phyloP scores from a whole-genome alignment of 2,797 vertebrate genomes.

The Tragelaphus eurycerus region DNA sequence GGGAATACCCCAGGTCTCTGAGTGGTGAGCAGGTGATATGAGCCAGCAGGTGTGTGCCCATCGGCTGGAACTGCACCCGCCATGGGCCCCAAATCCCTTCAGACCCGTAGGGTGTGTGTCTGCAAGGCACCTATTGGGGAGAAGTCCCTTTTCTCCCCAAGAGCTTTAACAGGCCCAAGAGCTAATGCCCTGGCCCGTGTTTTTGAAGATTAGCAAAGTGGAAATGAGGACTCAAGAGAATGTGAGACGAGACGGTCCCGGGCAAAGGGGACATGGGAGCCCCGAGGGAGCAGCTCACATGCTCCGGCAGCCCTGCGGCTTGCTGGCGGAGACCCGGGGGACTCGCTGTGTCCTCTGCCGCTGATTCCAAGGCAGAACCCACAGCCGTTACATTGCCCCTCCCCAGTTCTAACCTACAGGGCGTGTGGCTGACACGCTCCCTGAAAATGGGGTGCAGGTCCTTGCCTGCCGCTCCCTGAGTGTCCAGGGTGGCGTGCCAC shows the following conservation, averaged over 20 bases:
- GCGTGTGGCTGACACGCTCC: background rate
- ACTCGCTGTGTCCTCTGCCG: fast-evolving
- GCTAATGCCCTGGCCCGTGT: background rate
- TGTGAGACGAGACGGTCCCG: background rate
- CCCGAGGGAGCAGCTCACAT: background rate
- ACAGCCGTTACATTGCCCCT: background rate
- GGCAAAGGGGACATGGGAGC: background rate
- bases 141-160: background rate
- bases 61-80: background rate
- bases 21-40: background rate
- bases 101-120: fast-evolving
- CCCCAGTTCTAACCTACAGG: fast-evolving
- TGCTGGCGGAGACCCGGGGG: background rate
- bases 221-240: background rate
- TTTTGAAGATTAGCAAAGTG: background rate
- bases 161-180: background rate
- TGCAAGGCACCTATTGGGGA: background rate
- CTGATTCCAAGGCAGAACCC: fast-evolving
- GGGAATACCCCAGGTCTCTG: background rate
- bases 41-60: conserved; percentile 28
- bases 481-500: fast-evolving
- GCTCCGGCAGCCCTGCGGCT: background rate
- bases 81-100: background rate
- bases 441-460: background rate
- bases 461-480: fast-evolving